Evolutionary conservation across 2,113 vertebrate species (phyloP), one percentile per base, ranked within the genome.

Genomic region (Sciurus niger): DNA sequence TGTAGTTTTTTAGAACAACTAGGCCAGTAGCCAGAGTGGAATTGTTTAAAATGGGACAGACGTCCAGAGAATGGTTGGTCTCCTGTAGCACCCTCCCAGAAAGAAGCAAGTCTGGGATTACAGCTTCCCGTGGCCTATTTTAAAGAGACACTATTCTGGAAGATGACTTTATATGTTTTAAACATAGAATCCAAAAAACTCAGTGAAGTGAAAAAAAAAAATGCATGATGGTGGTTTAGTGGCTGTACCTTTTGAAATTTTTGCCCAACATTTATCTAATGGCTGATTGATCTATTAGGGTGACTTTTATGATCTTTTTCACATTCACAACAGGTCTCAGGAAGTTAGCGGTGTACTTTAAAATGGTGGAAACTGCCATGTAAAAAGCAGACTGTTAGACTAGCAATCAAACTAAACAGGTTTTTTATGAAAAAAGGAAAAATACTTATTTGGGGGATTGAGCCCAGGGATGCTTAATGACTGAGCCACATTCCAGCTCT

Each of bases 121-220:
- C 76, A 97, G 83, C 58, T 91, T 94, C 95, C 96, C 98, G 91
- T 97, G 96, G 96, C 80, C 79, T 98, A 91, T 95, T 98, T 93
- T 97, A 95, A 98, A 96, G 24, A 97, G 97, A 97, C 89, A 96
- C 37, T 90, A 79, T 34, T 95, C 97, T 98, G 97, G 96, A 96
- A 98, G 79, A 97, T 97, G 94, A 98, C 94, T 98, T 98, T 98
- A 98, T 98, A 98, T 98, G 95, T 58, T 98, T 98, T 95, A 96
- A 98, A 98, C 90, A 97, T 97, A 97, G 98, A 98, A 98, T 97
- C 95, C 90, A 97, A 97, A 98, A 97, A 96, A 97, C 93, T 96
- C 80, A 67, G 4, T 95, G 63, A 94, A 97, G 83, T 97, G 95
- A 98, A 93, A 98, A 97, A 93, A 94, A 94, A 97, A 93, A 98